A percentile compares a stretch with the other conserved stretches of the same genome.
phyloP scores from a whole-genome alignment of 2,113 vertebrate species.

The Pandion haliaetus region DNA sequence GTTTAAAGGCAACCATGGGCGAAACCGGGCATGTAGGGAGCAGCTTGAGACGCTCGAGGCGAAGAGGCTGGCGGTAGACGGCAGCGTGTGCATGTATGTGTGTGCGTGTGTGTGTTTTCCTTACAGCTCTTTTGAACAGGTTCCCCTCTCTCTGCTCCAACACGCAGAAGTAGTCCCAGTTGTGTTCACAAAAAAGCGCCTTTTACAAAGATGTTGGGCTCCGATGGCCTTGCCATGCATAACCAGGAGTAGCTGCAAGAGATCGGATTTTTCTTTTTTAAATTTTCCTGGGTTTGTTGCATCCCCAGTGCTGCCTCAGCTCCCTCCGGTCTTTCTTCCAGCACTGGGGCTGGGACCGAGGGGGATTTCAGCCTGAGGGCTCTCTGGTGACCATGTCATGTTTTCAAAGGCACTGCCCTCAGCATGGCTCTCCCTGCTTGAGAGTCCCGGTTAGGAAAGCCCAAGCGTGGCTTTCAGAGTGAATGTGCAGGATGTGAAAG shows the following conservation, averaged over 20 bases:
- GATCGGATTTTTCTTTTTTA: background rate
- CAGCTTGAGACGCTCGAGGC: background rate
- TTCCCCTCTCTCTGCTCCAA: background rate
- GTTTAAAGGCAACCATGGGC: slow-evolving; percentile 48
- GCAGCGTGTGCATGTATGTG: background rate
- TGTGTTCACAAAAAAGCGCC: background rate
- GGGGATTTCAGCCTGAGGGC: background rate
- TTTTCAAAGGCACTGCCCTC: background rate
- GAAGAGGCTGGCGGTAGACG: background rate
- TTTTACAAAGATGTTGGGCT: background rate
- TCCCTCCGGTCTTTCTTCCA: background rate
- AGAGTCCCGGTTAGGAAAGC: background rate
- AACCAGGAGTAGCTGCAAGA: background rate
- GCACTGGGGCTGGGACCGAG: background rate
- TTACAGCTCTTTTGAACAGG: background rate
- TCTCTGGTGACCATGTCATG: fast-evolving
- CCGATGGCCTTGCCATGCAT: fast-evolving
- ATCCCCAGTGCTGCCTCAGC: background rate
- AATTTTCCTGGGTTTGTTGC: background rate
- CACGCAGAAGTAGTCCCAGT: background rate
- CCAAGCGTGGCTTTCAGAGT: background rate
- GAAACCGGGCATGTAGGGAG: slow-evolving; percentile 55
- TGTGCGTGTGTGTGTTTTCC: background rate
- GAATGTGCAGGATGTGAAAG: background rate
- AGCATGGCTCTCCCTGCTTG: background rate